Conservation (phyloP, 2,888 invertebrate genomes). For the Drosophila subsilvestris region DNA sequence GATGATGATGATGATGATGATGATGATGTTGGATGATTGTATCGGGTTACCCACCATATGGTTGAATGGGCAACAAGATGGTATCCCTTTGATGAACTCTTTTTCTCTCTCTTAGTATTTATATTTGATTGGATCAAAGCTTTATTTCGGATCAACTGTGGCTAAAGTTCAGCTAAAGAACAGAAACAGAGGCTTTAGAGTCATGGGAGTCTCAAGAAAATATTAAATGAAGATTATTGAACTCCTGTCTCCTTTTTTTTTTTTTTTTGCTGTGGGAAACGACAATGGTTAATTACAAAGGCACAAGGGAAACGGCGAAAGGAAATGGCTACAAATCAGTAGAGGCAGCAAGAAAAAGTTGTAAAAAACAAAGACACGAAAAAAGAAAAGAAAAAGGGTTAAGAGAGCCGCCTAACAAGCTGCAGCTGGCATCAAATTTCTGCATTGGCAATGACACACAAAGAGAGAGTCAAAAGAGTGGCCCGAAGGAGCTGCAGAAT, state of each 20-base stretch:
- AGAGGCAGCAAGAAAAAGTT: background rate
- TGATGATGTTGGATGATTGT: background rate
- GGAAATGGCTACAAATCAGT: slow-evolving; percentile 7
- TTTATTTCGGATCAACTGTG: background rate
- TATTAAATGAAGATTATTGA: background rate
- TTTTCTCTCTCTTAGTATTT: background rate
- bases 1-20: too few species aligned
- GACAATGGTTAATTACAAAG: slow-evolving; percentile 8
- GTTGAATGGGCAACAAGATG: background rate
- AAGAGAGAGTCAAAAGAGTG: slow-evolving; percentile 10
- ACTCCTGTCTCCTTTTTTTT: background rate
- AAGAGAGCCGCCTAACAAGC: slow-evolving; percentile 64
- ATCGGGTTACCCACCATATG: background rate
- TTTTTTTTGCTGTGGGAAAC: background rate
- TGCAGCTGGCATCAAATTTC: slow-evolving; percentile 76
- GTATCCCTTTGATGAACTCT: background rate
- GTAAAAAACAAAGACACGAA: background rate
- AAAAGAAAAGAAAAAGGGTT: slow-evolving; percentile 1
- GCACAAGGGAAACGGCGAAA: slow-evolving; percentile 3
- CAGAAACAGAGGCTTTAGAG: background rate
- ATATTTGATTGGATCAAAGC: background rate
- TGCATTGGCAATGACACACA: slow-evolving; percentile 71
- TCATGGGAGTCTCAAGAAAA: background rate
- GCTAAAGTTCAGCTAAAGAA: background rate
- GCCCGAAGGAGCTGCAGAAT: slow-evolving; percentile 26